Base-by-base conservation (phyloP, 2,888 invertebrate species). In the Thymelicus sylvestris region DNA sequence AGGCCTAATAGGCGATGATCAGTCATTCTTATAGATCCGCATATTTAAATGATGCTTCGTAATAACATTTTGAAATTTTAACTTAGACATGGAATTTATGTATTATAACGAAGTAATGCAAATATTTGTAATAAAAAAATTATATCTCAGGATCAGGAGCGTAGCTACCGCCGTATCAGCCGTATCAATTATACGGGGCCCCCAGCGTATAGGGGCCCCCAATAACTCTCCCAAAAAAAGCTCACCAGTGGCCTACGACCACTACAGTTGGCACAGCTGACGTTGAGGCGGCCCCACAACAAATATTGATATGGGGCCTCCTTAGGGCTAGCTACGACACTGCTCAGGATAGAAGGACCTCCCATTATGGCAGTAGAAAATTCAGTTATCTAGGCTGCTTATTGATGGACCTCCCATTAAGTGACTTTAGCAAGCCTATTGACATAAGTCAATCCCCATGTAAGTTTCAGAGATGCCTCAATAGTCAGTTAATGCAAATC, bases 401-500 rank as follows among this genome's bases (percentile, higher is more conserved):
- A 13, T 12, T 10, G 13, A 15, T 19, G 19, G 19, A 52, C 15
- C 52, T 50, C 50, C 50, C 50, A 50, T 50, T 50, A 13, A 50
- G 15, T 15, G 5, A 48, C 8, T 8, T 44, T 8, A 44, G 44
- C 10, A 44, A 44, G 41, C 60, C 41, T 15, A 39, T 60, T 48
- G 38, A 64, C 50, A 50, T 13, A 63, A 50, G 24, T 50, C 63
- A 64, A 63, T 24, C 12, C n/a, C 39, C n/a, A 39, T 63, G 15
- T 41, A 50, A 12, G 50, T 50, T 48, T 55, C 15, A 52, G 7
- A 38, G 63, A 64, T 64, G 63, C 38, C 8, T 13, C 63, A 64
- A 64, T 63, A 24, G 39, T 60, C 31, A 61, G 60, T 61, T 65
- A 62, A 69, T 69, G 71, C 68, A 61, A 72, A 69, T 59, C 65